Evolutionary conservation across 2,797 vertebrate genomes (phyloP).

Genomic region (Rhinogobio ventralis): DNA sequence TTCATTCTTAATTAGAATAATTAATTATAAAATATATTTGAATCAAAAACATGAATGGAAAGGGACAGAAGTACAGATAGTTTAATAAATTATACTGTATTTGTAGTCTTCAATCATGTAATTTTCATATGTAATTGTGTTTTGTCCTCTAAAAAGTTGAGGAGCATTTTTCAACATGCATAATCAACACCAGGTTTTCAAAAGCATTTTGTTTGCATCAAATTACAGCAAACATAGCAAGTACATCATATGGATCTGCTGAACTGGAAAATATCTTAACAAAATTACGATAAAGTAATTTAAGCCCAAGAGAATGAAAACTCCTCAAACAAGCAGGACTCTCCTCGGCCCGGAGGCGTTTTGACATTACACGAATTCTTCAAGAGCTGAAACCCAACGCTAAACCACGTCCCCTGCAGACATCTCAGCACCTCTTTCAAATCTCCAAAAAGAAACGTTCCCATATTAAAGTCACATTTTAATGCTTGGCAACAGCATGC

Average conservation of each 20-base stretch:
- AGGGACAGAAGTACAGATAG: not conserved
- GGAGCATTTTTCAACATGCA: not conserved
- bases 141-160: not conserved
- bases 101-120: not conserved
- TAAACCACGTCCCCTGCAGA: conserved; percentile 41
- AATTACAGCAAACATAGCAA: not conserved
- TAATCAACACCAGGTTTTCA: not conserved
- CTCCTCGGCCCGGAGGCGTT: conserved; percentile 65
- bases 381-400: conserved; percentile 65
- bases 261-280: too few species aligned
- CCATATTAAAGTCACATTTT: not conserved
- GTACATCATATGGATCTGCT: not conserved
- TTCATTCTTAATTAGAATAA: too few species aligned
- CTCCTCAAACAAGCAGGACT: conserved; percentile 25
- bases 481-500: not conserved
- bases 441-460: not conserved
- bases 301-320: not conserved
- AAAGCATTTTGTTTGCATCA: not conserved
- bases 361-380: conserved; percentile 75
- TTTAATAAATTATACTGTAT: not conserved
- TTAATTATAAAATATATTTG: not conserved
- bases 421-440: not conserved
- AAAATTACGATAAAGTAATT: not conserved
- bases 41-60: too few species aligned
- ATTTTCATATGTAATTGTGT: too few species aligned